A percentile compares a stretch with the other conserved stretches of the same genome.
phyloP scores from a whole-genome alignment of 1,140 invertebrate species.

The Drosophila santomea region DNA sequence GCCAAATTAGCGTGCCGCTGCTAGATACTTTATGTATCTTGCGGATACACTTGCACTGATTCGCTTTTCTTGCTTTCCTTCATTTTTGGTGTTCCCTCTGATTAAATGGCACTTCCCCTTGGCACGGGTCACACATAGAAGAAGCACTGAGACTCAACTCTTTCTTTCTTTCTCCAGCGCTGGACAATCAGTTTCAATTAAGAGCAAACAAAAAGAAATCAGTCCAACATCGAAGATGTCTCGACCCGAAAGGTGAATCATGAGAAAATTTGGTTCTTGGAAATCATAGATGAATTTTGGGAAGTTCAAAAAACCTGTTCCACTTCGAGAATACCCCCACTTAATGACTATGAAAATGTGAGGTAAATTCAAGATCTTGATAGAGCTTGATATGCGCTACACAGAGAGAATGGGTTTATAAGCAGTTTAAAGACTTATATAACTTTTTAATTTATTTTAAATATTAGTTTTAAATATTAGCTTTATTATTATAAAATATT shows the following conservation, averaged over 20 bases:
- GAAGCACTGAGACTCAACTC: slow-evolving; percentile 27
- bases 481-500: too few relatives aligned
- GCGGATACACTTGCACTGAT: slow-evolving; percentile 70
- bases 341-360: slow-evolving; percentile 62
- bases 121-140: slow-evolving; percentile 48
- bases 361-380: slow-evolving; percentile 49
- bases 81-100: slow-evolving; percentile 37
- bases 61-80: slow-evolving; percentile 30
- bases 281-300: slow-evolving; percentile 71
- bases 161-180: slow-evolving; percentile 28
- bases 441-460: too few relatives aligned
- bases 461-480: too few relatives aligned
- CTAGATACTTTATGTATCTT: slow-evolving; percentile 65
- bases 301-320: slow-evolving; percentile 52
- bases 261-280: slow-evolving; percentile 76
- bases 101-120: slow-evolving; percentile 78
- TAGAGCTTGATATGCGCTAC: slow-evolving; percentile 58
- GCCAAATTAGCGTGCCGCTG: slow-evolving; percentile 80
- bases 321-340: slow-evolving; percentile 53
- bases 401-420: slow-evolving; percentile 8
- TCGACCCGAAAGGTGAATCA: slow-evolving; percentile 55
- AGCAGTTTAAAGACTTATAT: too few relatives aligned
- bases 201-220: slow-evolving; percentile 22
- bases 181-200: slow-evolving; percentile 73
- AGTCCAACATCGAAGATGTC: slow-evolving; percentile 7